Percentiles rank a stretch among this genome's conserved stretches.
phyloP scores from a whole-genome alignment of 1,140 invertebrate species.

The Achroia grisella region DNA sequence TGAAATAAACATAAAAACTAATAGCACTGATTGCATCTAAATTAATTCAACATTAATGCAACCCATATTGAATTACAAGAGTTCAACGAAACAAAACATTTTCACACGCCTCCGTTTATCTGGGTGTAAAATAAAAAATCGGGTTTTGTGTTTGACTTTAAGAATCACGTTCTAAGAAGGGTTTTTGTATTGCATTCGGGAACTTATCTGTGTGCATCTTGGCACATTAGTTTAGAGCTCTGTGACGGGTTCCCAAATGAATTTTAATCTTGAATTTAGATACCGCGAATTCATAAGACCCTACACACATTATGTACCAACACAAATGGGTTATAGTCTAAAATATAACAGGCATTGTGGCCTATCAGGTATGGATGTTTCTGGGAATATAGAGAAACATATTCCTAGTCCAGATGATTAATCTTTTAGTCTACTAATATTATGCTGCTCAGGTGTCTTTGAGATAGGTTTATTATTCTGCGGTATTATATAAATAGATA shows the following conservation, averaged over 20 bases:
- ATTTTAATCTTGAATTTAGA: constrained; percentile 24
- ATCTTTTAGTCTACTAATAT: no score
- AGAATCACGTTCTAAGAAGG: constrained; percentile 12
- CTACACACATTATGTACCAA: no score
- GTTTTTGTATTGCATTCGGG: neutral
- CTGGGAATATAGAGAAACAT: no score
- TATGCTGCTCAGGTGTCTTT: no score
- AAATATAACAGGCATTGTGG: no score
- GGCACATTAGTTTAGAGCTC: constrained; percentile 26
- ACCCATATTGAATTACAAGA: constrained; percentile 3
- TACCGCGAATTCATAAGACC: constrained; percentile 24
- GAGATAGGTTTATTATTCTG: no score
- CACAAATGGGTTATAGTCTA: no score
- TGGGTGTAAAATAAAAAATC: constrained; percentile 9
- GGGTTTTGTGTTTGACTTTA: constrained; percentile 8
- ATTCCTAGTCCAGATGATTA: no score
- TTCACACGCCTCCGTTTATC: constrained; percentile 30
- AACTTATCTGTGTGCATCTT: constrained; percentile 24
- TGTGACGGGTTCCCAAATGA: constrained; percentile 20
- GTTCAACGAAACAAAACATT: constrained; percentile 9
- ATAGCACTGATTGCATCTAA: constrained; percentile 8
- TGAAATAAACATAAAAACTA: no score
- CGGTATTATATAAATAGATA: no score
- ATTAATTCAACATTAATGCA: constrained; percentile 12
- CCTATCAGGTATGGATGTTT: no score